Evolutionary conservation across 2,888 invertebrate species (phyloP), one percentile per base, ranked within the genome.

Genomic region (Agrilus biguttatus): DNA sequence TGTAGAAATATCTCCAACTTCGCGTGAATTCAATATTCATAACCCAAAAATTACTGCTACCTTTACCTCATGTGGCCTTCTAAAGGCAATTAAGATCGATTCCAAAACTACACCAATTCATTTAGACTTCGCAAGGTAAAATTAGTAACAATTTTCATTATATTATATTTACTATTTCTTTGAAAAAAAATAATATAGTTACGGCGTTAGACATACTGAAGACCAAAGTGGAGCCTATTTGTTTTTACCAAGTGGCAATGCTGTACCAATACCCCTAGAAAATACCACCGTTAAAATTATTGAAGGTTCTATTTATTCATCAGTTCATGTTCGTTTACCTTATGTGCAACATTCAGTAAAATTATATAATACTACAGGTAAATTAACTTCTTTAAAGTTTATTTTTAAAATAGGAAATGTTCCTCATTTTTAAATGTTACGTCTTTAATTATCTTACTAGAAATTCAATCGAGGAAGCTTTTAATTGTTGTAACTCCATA

Each of bases 211-310:
- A 45, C 73, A 73, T 44, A 67, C 70, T 1, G 73, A 74, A 46
- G 87, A 86, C 61, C 77, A 78, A 56, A 92, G 93, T 57, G 98
- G 98, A 0, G 95, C 95, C 0, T 98, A 98, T 65, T 71, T 98
- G 37, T 98, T 98, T 67, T 69, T 97, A 38, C 98, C 98, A 0
- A 82, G 87, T 56, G 89, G 88, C 0, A 78, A 80, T 14, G 83
- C 83, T 1, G 65, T 68, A 33, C 66, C 72, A 4, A 42, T 67
- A 28, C 53, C 53, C 47, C 53, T 61, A 33, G 61, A 63, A 51
- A 63, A 57, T 47, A 56, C 61, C 3, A 55, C 61, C 13, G 67
- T 85, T 39, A 69, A 71, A 39, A 69, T 91, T 3, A 73, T 83
- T 0, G 79, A 81, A 56, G 92, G 95, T 1, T 80, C 81, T 0